Conservation (phyloP, 2,888 invertebrate genomes). For the Antheraea yamamai region DNA sequence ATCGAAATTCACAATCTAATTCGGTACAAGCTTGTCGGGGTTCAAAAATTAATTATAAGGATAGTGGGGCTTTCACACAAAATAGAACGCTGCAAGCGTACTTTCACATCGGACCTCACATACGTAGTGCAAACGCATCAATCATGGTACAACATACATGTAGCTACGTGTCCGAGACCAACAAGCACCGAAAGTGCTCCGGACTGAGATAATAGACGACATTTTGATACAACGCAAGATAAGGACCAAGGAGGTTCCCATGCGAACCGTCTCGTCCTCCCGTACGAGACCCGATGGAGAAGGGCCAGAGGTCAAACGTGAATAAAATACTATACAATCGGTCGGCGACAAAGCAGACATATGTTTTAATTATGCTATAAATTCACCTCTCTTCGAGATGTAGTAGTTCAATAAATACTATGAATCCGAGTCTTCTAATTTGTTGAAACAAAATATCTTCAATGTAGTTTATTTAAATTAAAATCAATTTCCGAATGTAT, state of each 20-base stretch:
- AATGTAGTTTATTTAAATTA: background rate
- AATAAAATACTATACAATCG: constrained; percentile 51
- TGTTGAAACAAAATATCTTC: background rate
- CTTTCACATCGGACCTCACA: constrained; percentile 64
- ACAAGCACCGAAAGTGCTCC: constrained; percentile 76
- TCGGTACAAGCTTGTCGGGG: background rate
- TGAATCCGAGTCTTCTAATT: background rate
- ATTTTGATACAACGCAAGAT: constrained; percentile 78
- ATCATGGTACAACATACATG: constrained; percentile 73
- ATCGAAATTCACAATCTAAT: background rate
- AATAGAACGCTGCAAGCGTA: constrained; percentile 36
- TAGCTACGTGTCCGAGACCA: constrained; percentile 65
- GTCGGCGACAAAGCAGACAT: constrained; percentile 25
- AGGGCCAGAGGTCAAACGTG: constrained; percentile 69
- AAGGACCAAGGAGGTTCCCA: constrained; percentile 73
- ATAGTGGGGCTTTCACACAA: constrained; percentile 23
- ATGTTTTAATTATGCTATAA: constrained; percentile 18
- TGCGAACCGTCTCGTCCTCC: constrained; percentile 62
- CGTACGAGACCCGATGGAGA: constrained; percentile 45
- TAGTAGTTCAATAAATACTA: constrained; percentile 1
- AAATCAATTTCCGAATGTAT: too few relatives aligned
- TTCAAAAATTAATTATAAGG: background rate
- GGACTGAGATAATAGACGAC: constrained; percentile 78
- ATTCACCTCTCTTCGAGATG: constrained; percentile 20
- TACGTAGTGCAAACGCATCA: constrained; percentile 65